Conservation (phyloP, 64 coral and sea anemone species). For the Pachyseris speciosa region DNA sequence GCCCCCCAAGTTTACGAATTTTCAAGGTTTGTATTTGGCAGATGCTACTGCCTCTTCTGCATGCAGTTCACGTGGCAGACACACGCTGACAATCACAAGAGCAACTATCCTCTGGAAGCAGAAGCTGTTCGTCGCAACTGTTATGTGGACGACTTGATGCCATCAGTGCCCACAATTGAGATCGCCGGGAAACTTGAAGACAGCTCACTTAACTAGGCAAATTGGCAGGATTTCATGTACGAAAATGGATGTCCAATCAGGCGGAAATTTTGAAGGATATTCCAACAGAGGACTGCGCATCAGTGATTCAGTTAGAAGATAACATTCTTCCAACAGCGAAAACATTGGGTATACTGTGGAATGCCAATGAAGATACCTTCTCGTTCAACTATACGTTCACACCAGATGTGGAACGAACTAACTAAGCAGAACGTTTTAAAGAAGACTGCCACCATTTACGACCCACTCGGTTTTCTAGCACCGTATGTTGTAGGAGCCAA, state of each 20-base stretch:
- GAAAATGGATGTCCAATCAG: constrained; percentile 64
- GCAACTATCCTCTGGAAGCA: constrained; percentile 48
- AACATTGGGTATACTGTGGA: constrained; percentile 69
- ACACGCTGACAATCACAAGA: constrained; percentile 34
- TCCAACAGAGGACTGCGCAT: constrained; percentile 30
- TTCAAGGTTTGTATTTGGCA: constrained; percentile 67
- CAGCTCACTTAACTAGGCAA: constrained; percentile 52
- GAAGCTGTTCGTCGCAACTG: constrained; percentile 37
- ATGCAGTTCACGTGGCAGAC: constrained; percentile 68
- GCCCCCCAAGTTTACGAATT: constrained; percentile 49
- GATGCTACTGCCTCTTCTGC: constrained; percentile 78
- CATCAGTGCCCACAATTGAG: constrained; percentile 16
- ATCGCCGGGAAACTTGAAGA: constrained; percentile 4
- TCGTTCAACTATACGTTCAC: constrained; percentile 28
- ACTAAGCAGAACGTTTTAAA: constrained; percentile 74
- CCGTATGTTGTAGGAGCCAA: constrained; percentile 59
- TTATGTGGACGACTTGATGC: constrained; percentile 62
- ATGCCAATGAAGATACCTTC: constrained; percentile 48
- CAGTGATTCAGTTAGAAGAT: constrained; percentile 51
- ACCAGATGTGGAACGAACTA: constrained; percentile 6
- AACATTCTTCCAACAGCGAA: constrained; percentile 60
- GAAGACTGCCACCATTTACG: constrained; percentile 63
- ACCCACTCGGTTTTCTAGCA: constrained; percentile 62
- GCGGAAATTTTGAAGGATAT: constrained; percentile 29
- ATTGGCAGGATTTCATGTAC: constrained; percentile 61